Evolutionary conservation across 2,797 vertebrate species (phyloP).

Genomic region (Ambastaia sidthimunki): DNA sequence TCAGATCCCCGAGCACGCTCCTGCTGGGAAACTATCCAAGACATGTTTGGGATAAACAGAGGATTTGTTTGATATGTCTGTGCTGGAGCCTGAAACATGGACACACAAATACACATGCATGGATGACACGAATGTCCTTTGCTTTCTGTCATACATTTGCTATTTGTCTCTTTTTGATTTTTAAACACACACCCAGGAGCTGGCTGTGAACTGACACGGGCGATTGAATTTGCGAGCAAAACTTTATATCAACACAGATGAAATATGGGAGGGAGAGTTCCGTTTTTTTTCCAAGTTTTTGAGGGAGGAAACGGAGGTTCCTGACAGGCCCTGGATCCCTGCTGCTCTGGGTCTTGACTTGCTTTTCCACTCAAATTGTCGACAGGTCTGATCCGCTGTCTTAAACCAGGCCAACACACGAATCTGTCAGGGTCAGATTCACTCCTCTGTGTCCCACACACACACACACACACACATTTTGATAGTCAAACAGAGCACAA

Average conservation of each 20-base stretch:
- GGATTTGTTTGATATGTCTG: slow-evolving; percentile 54
- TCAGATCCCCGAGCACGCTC: slow-evolving; percentile 54
- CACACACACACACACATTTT: slow-evolving; percentile 18
- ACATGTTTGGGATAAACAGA: slow-evolving; percentile 59
- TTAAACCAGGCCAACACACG: slow-evolving; percentile 4
- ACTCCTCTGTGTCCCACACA: slow-evolving; percentile 2
- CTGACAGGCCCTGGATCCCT: slow-evolving; percentile 16
- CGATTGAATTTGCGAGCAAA: background rate
- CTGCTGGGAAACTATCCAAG: slow-evolving; percentile 56
- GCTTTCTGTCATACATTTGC: background rate
- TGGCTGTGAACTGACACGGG: background rate
- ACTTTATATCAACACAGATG: background rate
- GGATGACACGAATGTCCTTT: slow-evolving; percentile 5
- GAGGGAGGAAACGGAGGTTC: slow-evolving; percentile 41
- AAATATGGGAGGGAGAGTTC: slow-evolving; percentile 19
- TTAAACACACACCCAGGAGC: slow-evolving; percentile 15
- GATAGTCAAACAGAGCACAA: background rate
- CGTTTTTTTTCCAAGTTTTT: slow-evolving; percentile 16
- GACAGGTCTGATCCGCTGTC: slow-evolving; percentile 65
- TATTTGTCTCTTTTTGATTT: slow-evolving; percentile 15
- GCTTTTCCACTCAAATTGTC: slow-evolving; percentile 77
- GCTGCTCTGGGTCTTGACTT: slow-evolving; percentile 46
- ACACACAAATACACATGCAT: slow-evolving; percentile 28
- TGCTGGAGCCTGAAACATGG: slow-evolving; percentile 38
- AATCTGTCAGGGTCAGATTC: slow-evolving; percentile 14